These are phyloP conservation scores for Drosophila multiciliata DNA, from an alignment of 2,888 invertebrate species.

Conservation along the genomic window DNA sequence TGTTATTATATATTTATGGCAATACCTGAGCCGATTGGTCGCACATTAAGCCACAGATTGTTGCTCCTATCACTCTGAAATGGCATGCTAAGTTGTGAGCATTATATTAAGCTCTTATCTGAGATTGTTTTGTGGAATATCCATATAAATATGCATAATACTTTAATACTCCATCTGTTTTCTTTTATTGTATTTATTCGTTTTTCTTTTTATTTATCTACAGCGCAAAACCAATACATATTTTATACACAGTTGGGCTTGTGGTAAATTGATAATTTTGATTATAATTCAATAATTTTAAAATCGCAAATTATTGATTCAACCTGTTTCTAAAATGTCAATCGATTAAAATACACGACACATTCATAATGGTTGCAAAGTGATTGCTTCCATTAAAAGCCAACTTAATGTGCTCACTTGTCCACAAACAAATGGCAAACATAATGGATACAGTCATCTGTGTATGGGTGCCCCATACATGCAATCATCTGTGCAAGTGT, in stretches of 20 bases:
- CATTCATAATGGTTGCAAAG: conserved; percentile 6
- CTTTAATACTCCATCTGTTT: not conserved
- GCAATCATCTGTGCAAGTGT: not conserved
- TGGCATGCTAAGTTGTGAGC: conserved; percentile 63
- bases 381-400: conserved; percentile 34
- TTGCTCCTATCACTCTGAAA: conserved; percentile 27
- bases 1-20: conserved; percentile 45
- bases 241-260: conserved; percentile 19
- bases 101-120: conserved; percentile 53
- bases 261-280: conserved; percentile 27
- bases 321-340: conserved; percentile 12
- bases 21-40: conserved; percentile 29
- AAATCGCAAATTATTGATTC: conserved; percentile 28
- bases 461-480: not conserved
- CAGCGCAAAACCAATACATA: conserved; percentile 40
- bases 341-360: conserved; percentile 23
- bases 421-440: conserved; percentile 51
- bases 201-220: conserved; percentile 6
- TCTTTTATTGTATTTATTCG: not conserved
- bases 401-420: conserved; percentile 29
- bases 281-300: conserved; percentile 24
- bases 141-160: not conserved
- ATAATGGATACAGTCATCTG: conserved; percentile 48
- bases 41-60: conserved; percentile 48
- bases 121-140: conserved; percentile 4